Evolutionary conservation across 2,888 invertebrate species (phyloP), one percentile per base, ranked within the genome.

Genomic region (Caenorhabditis sp.): DNA sequence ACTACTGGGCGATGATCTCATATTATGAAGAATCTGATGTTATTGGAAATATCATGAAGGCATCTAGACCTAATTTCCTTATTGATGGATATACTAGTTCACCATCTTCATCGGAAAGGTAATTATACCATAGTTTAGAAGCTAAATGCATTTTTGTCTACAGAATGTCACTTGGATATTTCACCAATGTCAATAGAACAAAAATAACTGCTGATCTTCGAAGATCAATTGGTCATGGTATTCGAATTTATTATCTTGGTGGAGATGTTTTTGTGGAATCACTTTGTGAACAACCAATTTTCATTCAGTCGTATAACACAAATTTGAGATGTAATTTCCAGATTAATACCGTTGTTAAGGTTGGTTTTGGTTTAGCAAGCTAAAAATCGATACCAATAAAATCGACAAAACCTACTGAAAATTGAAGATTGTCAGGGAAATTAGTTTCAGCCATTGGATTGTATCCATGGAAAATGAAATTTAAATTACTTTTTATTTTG

Each of bases 241-340:
- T 97, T 4, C 91, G 97, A 79, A 91, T 99, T 53, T 97, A 97
- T 89, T 96, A 97, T 89, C 95, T 97, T 85, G 96, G 95, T 77
- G 95, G 95, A 0, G 97, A 99, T 89, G 97, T 99, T 1, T 80
- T 63, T 61, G 7, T 73, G 20, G 97, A 97, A 89, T 97, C 97
- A 89, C 91, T 97, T 74, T 94, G 95, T 87, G 96, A 96, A 89
- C 95, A 95, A 26, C 94, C 96, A 76, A 95, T 97, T 86, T 97
- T 97, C 90, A 96, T 97, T 49, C 97, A 97, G 90, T 95, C 95
- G 87, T 95, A 96, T 1, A 97, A 97, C 90, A 97, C 97, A 88
- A 97, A 97, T 91, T 95, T 96, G 89, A 92, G 70, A n/a, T 56
- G 71, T n/a, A 59, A 56, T 17, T 68, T 68, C 38, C 25, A 27